A percentile compares a stretch with the other conserved stretches of the same genome.
These are phyloP conservation scores for Phrynocephalus versicolor DNA, from an alignment of 2,113 vertebrate genomes.

Conservation along the genomic window DNA sequence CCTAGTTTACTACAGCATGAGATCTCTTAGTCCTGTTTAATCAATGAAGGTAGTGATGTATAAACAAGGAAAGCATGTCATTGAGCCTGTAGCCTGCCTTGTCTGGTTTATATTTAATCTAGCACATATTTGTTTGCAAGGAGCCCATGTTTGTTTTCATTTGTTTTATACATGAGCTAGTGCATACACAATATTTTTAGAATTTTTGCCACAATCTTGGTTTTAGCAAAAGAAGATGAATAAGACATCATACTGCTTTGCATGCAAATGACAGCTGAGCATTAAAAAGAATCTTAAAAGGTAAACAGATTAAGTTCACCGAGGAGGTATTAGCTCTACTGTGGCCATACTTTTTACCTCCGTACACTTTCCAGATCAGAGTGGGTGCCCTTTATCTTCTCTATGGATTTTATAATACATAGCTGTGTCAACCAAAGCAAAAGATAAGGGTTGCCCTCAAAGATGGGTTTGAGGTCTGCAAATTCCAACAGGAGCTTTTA, in stretches of 20 bases:
- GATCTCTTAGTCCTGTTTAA: neutral
- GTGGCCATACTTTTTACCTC: slow-evolving; percentile 84
- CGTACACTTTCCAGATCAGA: slow-evolving; percentile 91
- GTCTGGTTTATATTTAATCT: neutral
- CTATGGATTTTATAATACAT: slow-evolving; percentile 83
- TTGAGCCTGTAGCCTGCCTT: neutral
- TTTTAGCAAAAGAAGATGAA: neutral
- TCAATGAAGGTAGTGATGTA: neutral
- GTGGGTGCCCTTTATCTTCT: slow-evolving; percentile 92
- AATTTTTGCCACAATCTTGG: neutral
- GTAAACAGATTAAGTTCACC: slow-evolving; percentile 80
- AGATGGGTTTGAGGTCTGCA: slow-evolving; percentile 86
- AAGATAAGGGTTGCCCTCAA: slow-evolving; percentile 89
- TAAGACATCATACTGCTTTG: slow-evolving; percentile 9
- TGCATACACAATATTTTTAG: neutral
- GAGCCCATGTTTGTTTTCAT: neutral
- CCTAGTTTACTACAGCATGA: neutral
- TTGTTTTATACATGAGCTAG: neutral
- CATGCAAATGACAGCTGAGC: slow-evolving; percentile 48
- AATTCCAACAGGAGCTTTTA: slow-evolving; percentile 84
- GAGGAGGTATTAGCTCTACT: slow-evolving; percentile 79
- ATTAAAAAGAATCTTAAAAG: no score
- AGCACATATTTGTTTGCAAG: neutral
- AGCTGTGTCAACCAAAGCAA: slow-evolving; percentile 82
- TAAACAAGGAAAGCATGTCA: neutral